These are phyloP conservation scores for Squalus acanthias DNA, from an alignment of 2,797 vertebrate species.

Conservation along the genomic window DNA sequence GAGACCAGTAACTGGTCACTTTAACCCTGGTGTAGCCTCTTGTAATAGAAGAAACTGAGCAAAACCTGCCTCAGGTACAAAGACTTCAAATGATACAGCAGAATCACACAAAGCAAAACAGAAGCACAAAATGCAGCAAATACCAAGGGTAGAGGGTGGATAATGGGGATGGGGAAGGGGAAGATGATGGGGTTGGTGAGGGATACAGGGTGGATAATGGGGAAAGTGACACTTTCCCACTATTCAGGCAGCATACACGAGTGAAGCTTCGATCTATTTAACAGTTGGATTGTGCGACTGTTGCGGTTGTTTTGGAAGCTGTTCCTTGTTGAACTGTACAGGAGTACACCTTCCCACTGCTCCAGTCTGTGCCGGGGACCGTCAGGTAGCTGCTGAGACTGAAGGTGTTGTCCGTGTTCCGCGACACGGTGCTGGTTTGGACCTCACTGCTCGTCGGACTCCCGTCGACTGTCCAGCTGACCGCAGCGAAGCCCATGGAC, in stretches of 20 bases:
- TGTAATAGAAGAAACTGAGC: neutral
- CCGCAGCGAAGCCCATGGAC: conserved; percentile 3
- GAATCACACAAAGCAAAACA: neutral
- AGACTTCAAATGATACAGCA: neutral
- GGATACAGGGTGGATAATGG: neutral
- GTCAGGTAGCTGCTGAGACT: conserved; percentile 27
- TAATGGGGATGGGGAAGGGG: no score
- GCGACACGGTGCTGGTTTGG: neutral
- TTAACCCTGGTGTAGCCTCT: neutral
- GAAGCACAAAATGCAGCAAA: neutral
- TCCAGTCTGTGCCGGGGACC: neutral
- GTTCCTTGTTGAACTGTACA: conserved; percentile 12
- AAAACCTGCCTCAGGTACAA: neutral
- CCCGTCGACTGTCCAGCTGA: conserved; percentile 17
- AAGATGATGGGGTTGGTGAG: neutral
- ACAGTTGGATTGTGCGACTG: neutral
- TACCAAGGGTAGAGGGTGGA: neutral
- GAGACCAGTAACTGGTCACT: neutral
- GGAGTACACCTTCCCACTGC: conserved; percentile 21
- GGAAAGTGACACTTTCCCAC: neutral
- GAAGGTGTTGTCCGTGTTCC: neutral
- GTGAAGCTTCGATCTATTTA: neutral
- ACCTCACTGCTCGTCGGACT: neutral
- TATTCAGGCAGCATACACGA: neutral
- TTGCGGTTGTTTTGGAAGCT: neutral